A percentile compares a stretch with the other conserved stretches of the same genome.
phyloP scores from a whole-genome alignment of 2,888 invertebrate genomes.

The Chalcosyrphus nemorum region DNA sequence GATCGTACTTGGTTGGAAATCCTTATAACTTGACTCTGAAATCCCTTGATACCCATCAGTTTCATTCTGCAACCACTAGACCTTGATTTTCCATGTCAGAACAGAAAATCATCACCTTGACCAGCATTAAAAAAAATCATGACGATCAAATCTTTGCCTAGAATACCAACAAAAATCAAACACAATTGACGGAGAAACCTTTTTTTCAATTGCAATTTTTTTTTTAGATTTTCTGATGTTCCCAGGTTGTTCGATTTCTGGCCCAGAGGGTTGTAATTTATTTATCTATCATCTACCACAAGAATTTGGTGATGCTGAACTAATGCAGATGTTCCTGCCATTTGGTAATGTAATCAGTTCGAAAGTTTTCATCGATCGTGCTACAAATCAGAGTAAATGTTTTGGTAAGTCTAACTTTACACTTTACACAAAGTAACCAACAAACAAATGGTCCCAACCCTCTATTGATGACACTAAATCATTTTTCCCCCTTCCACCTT shows the following conservation, averaged over 20 bases:
- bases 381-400: constrained; percentile 99
- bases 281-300: constrained; percentile 99
- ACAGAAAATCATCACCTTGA: constrained; percentile 20
- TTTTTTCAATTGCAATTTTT: constrained; percentile 81
- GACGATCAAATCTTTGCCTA: not conserved
- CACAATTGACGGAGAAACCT: not conserved
- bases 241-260: constrained; percentile 97
- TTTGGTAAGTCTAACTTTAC: constrained; percentile 90
- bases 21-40: no score
- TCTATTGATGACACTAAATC: not conserved
- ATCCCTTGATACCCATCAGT: no score
- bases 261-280: constrained; percentile 99
- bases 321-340: constrained; percentile 99
- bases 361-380: constrained; percentile 99
- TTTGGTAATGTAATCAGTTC: constrained; percentile 99
- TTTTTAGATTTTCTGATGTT: constrained; percentile 88
- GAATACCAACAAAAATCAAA: not conserved
- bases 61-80: constrained; percentile 12
- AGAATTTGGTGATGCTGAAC: constrained; percentile 99
- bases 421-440: not conserved
- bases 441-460: not conserved
- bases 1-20: no score
- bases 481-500: not conserved
- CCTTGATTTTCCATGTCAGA: constrained; percentile 7
- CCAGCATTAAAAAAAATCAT: not conserved